phyloP scores from a whole-genome alignment of 2,888 invertebrate species.

The Ornithoptera alexandrae region DNA sequence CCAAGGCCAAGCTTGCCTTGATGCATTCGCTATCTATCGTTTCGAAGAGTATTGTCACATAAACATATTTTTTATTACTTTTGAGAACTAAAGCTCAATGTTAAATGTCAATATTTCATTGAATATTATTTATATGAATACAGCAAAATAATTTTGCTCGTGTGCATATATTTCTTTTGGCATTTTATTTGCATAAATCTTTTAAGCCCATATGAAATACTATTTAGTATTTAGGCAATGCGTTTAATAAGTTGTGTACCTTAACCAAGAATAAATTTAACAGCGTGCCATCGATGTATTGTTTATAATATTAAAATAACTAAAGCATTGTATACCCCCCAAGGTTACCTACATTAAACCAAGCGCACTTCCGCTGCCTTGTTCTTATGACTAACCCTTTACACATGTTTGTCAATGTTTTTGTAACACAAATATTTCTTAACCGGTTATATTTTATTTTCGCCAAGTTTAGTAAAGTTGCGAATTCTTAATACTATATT shows the following conservation, averaged over 20 bases:
- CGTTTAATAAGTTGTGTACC: neutral
- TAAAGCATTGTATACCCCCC: conserved; percentile 57
- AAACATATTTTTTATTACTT: conserved; percentile 56
- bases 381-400: conserved; percentile 28
- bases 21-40: conserved; percentile 61
- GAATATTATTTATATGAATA: neutral
- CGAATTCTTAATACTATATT: too few relatives aligned
- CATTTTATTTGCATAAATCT: too few relatives aligned
- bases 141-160: neutral
- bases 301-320: conserved; percentile 57
- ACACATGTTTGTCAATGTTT: conserved; percentile 4
- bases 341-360: conserved; percentile 73
- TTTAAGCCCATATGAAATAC: too few relatives aligned
- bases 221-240: too few relatives aligned
- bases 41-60: conserved; percentile 54
- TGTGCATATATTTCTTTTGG: too few relatives aligned
- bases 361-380: conserved; percentile 55
- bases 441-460: neutral
- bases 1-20: conserved; percentile 71
- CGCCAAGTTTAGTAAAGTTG: too few relatives aligned
- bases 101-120: too few relatives aligned
- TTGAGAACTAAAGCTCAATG: conserved; percentile 1
- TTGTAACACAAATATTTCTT: neutral
- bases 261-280: conserved; percentile 43
- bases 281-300: conserved; percentile 46